phyloP scores from a whole-genome alignment of 1,140 invertebrate species.

The Drosophila elegans region DNA sequence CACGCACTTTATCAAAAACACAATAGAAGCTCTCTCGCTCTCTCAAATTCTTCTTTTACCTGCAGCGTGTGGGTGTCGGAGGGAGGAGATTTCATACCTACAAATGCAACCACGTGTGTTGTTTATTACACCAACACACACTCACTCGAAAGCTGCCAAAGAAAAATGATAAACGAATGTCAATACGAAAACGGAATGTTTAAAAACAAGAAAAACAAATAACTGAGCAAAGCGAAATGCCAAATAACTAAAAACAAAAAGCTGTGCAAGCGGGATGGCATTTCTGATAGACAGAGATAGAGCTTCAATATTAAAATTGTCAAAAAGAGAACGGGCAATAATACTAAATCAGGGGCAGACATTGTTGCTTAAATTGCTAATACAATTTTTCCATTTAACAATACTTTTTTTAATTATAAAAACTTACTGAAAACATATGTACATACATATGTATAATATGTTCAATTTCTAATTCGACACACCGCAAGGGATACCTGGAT shows the following conservation, averaged over 20 bases:
- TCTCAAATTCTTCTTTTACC: background rate
- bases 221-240: slow-evolving; percentile 73
- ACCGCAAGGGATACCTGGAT: too few relatives aligned
- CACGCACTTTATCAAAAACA: slow-evolving; percentile 62
- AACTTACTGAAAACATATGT: too few relatives aligned
- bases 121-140: slow-evolving; percentile 64
- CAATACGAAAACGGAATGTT: slow-evolving; percentile 75
- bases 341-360: slow-evolving; percentile 13
- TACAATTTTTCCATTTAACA: too few relatives aligned
- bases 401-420: too few relatives aligned
- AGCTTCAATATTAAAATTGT: slow-evolving; percentile 15
- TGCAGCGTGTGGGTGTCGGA: slow-evolving; percentile 23
- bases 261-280: slow-evolving; percentile 8
- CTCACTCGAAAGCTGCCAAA: slow-evolving; percentile 13
- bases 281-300: background rate
- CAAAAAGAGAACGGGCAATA: slow-evolving; percentile 20
- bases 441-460: too few relatives aligned
- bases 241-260: slow-evolving; percentile 63
- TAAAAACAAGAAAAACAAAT: slow-evolving; percentile 82
- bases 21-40: slow-evolving; percentile 33
- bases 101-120: slow-evolving; percentile 79
- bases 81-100: slow-evolving; percentile 32
- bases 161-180: slow-evolving; percentile 65
- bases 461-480: too few relatives aligned
- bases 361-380: slow-evolving; percentile 10